These are phyloP conservation scores for Callopanchax toddi DNA, from an alignment of 2,113 vertebrate genomes.

Conservation along the genomic window DNA sequence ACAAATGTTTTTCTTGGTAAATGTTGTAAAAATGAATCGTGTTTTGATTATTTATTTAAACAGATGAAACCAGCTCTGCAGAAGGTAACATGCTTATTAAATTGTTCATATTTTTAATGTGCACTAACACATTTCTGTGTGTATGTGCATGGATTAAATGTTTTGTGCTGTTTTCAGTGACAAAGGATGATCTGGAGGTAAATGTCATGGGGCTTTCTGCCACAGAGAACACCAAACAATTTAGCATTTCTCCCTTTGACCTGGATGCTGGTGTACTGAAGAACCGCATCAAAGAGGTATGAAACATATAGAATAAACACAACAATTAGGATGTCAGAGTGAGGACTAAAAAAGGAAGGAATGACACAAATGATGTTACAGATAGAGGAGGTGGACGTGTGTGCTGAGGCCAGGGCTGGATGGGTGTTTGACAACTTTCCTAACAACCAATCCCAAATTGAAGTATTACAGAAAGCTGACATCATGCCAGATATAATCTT, in stretches of 20 bases:
- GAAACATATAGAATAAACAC: background rate
- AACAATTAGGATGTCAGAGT: background rate
- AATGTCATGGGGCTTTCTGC: constrained; percentile 75
- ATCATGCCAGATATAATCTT: constrained; percentile 84
- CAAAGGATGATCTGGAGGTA: constrained; percentile 85
- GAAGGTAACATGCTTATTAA: constrained; percentile 25
- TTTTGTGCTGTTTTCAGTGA: constrained; percentile 66
- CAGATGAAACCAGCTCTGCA: constrained; percentile 22
- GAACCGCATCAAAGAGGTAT: constrained; percentile 79
- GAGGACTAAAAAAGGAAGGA: background rate
- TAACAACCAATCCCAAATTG: constrained; percentile 76
- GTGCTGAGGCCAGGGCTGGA: constrained; percentile 77
- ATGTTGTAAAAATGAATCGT: background rate
- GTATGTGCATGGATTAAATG: background rate
- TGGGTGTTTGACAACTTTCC: constrained; percentile 95
- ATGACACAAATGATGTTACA: constrained; percentile 46
- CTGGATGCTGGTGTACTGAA: constrained; percentile 77
- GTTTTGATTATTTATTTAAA: background rate
- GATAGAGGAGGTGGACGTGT: constrained; percentile 72
- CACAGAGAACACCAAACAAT: constrained; percentile 61
- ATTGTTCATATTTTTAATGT: too few species aligned
- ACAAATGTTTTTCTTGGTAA: background rate
- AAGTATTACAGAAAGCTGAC: constrained; percentile 73
- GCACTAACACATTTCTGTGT: background rate
- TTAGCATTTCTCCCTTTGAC: constrained; percentile 54